Evolutionary conservation across 2,113 vertebrate genomes (phyloP), one percentile per base, ranked within the genome.

Genomic region (Xenus cinereus): DNA sequence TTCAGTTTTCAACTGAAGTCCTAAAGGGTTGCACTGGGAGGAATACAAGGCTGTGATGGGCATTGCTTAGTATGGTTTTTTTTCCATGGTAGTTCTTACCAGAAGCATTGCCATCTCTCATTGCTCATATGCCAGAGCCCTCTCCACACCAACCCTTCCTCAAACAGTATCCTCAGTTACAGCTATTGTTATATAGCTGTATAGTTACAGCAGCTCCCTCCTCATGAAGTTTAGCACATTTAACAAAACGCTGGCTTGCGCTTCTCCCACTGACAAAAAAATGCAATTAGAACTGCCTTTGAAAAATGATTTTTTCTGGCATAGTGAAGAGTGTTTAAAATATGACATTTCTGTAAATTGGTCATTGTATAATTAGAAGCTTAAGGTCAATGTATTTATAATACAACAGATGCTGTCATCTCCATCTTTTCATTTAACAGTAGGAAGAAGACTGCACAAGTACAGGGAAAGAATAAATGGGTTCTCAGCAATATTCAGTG

Each of bases 301-400:
- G 54, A 26, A 45, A 90, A 90, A 17, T 75, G 1, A 39, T 81
- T 69, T 78, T 75, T 92, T 72, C 85, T 95, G 94, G 82, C 94
- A 94, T 46, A 27, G 46, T 53, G 89, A 95, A 68, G 83, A 82
- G n/a, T 94, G 87, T 91, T 92, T 91, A 91, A 94, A 96, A 87
- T 83, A 79, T 0, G 4, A 66, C 87, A 88, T 87, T 87, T 93
- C 89, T 88, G 87, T 85, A 93, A 95, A 83, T 71, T 89, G 91
- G 69, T 72, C 88, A 91, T 51, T 60, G 43, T 81, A 89, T 92
- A 94, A 91, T 94, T 91, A 75, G 66, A 84, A 87, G 39, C 27
- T 87, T 89, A 89, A 87, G 45, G 33, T 50, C 62, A 86, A 32
- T 56, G 39, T 92, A 71, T 84, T 97, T 95, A 91, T 95, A 84